Percentiles rank a stretch among this genome's conserved stretches.
These are phyloP conservation scores for Syngnathus floridae DNA, from an alignment of 2,113 vertebrate genomes.

Conservation along the genomic window DNA sequence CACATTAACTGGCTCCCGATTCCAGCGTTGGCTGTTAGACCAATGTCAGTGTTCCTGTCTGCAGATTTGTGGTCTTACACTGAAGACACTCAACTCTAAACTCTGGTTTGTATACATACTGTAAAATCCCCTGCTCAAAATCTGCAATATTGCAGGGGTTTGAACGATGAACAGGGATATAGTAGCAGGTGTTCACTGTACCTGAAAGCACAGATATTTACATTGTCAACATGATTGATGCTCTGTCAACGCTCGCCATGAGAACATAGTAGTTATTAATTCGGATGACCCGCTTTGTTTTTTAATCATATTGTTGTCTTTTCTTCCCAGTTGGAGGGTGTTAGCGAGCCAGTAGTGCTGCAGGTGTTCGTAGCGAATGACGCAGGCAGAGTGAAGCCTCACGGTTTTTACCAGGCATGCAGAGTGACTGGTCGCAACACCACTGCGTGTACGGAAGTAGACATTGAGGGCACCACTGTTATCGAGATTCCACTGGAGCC, in stretches of 20 bases:
- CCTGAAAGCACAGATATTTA: not conserved
- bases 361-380: slow-evolving; percentile 98
- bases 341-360: slow-evolving; percentile 88
- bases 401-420: slow-evolving; percentile 98
- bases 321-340: slow-evolving; percentile 83
- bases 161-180: not conserved
- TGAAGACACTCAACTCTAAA: too few relatives aligned
- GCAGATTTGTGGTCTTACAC: too few relatives aligned
- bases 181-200: not conserved
- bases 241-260: not conserved
- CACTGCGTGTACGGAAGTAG: slow-evolving; percentile 95
- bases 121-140: not conserved
- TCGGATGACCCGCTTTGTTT: not conserved
- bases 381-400: slow-evolving; percentile 91
- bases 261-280: not conserved
- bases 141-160: not conserved
- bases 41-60: too few relatives aligned
- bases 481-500: slow-evolving; percentile 96
- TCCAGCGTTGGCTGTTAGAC: too few relatives aligned
- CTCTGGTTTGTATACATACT: too few relatives aligned
- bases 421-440: slow-evolving; percentile 95
- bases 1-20: too few relatives aligned
- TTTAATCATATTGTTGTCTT: slow-evolving; percentile 14
- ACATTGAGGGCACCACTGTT: slow-evolving; percentile 94
- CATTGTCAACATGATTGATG: not conserved